Base-by-base conservation (phyloP, 2,797 vertebrate species). In the Ciconia nigra region DNA sequence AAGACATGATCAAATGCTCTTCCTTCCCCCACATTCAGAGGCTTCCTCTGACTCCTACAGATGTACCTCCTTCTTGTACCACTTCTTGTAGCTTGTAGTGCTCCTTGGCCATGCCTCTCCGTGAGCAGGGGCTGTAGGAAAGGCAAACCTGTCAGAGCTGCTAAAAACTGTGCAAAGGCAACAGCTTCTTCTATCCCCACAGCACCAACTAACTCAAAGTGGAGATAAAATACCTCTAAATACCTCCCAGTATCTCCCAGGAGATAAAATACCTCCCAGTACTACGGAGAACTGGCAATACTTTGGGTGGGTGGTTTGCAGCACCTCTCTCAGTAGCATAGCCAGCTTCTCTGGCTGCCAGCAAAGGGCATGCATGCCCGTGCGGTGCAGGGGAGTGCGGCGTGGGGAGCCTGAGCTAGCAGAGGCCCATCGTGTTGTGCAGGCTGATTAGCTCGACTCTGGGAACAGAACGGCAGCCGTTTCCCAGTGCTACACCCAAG, bases 401-500 rank as follows among this genome's bases (percentile, higher is more conserved):
- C 0, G 0, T 24, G n/a, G 65, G 63, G 26, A 89, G 26, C 54
- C 3, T 1, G 39, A 65, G 81, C 46, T 62, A 19, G 62, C 3
- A 1, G 70, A 57, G 70, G 66, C 58, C 51, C 18, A 11, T 79
- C 0, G 6, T 25, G 22, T 71, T 59, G 57, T 35, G 58, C 70
- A 26, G 73, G n/a, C 47, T 52, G 73, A 67, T 92, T 89, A 83
- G 66, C 62, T 66, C 4, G 3, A 15, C 76, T 70, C 90, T 94
- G 87, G 79, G 96, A 96, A 89, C 86, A 82, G 41, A 74, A 33
- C 21, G 61, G 12, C 59, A 80, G 57, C 42, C 4, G 0, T 74
- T 96, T 96, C 95, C 63, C 93, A 91, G 71, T 7, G 29, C 63
- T 92, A 87, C 74, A 59, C 74, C 89, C 76, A 73, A 54, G 33